Evolutionary conservation across 1,140 invertebrate species (phyloP).

Genomic region (Drosophila ogumai): DNA sequence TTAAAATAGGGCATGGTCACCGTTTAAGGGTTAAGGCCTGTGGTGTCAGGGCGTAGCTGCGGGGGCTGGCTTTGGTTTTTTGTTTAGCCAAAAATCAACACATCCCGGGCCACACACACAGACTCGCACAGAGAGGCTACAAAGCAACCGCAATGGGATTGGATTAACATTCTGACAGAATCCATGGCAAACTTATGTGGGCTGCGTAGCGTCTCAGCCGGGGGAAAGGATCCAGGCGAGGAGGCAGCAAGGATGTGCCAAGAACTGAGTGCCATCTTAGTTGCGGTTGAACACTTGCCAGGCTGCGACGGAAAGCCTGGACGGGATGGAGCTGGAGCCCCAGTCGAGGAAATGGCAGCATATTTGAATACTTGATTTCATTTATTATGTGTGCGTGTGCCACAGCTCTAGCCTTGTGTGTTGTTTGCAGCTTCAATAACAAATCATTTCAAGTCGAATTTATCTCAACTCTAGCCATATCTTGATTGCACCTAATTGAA

Average conservation of each 20-base stretch:
- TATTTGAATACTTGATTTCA: slow-evolving; percentile 75
- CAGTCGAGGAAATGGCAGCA: slow-evolving; percentile 41
- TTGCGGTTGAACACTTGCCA: slow-evolving; percentile 73
- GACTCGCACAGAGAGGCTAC: slow-evolving; percentile 42
- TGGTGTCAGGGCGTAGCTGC: not conserved
- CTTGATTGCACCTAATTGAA: slow-evolving; percentile 22
- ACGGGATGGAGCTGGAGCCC: not conserved
- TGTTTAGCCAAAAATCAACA: slow-evolving; percentile 61
- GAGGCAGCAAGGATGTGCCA: slow-evolving; percentile 3
- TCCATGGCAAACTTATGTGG: slow-evolving; percentile 59
- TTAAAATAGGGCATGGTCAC: not conserved
- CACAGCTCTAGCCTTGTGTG: not conserved
- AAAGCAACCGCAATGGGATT: slow-evolving; percentile 81
- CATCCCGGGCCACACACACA: slow-evolving; percentile 34
- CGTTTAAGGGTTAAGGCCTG: slow-evolving; percentile 3
- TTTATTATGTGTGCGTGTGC: slow-evolving; percentile 42
- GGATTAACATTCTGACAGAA: slow-evolving; percentile 74
- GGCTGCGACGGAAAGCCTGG: slow-evolving; percentile 30
- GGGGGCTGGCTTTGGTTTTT: slow-evolving; percentile 29
- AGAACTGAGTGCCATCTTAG: slow-evolving; percentile 63
- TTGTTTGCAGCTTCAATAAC: slow-evolving; percentile 16
- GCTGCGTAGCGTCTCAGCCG: not conserved
- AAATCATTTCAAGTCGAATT: slow-evolving; percentile 22
- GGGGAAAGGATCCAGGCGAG: not conserved
- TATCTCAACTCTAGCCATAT: not conserved